These are phyloP conservation scores for Pycnonotus jocosus DNA, from an alignment of 2,113 vertebrate genomes.

Conservation along the genomic window DNA sequence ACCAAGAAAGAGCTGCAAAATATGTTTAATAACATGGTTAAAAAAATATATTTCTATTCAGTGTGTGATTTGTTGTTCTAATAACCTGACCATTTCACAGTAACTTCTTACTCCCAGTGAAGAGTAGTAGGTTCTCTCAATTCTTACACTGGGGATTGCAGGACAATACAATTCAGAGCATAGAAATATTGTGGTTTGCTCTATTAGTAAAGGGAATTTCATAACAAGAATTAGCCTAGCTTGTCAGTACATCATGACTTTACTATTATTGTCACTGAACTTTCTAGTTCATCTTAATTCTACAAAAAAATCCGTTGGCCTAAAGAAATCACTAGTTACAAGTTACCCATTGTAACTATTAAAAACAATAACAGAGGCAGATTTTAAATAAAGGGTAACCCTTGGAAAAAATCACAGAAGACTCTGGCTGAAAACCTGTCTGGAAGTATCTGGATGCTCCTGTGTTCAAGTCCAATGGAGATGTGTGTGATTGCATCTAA, in stretches of 20 bases:
- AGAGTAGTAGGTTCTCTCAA: not conserved
- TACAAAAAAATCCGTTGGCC: not conserved
- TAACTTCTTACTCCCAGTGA: not conserved
- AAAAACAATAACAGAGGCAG: not conserved
- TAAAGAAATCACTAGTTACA: not conserved
- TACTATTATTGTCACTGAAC: not conserved
- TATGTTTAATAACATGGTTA: not conserved
- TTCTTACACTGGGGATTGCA: not conserved
- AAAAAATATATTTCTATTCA: rapidly evolving
- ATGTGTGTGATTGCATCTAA: not conserved
- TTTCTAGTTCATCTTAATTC: not conserved
- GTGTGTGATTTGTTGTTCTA: not conserved
- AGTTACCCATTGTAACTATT: not conserved
- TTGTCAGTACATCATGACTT: not conserved
- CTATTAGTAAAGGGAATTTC: not conserved
- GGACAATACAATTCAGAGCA: not conserved
- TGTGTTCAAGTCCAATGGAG: not conserved
- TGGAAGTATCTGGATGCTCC: not conserved
- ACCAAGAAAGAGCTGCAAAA: not conserved
- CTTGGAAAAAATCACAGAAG: not conserved
- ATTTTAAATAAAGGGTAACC: not conserved
- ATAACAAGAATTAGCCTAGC: not conserved
- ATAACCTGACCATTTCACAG: not conserved
- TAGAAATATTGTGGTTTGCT: not conserved
- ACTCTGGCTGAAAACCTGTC: not conserved